Base-by-base conservation (phyloP, 1,140 invertebrate genomes). In the Hypsibius dujardini region DNA sequence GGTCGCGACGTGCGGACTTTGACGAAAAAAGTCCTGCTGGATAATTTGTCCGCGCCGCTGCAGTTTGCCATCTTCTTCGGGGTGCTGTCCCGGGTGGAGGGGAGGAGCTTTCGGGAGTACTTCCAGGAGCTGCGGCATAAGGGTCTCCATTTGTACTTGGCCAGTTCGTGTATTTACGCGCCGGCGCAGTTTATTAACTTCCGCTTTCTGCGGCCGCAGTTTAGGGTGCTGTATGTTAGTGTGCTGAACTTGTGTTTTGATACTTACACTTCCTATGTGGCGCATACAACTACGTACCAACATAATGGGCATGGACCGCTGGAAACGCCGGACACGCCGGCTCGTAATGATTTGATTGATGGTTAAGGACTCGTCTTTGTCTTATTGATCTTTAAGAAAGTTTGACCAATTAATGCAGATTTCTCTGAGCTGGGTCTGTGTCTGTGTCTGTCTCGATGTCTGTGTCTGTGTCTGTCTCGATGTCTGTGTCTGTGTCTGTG, bases 231-330 rank as follows among this genome's bases (percentile, higher is more conserved):
- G 12, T 95, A 92, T 80, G 92, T 95, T 77, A 95, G 90, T 79
- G 85, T 85, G 2, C 87, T 95, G 77, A 92, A 90, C 46, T 81
- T 95, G 76, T 87, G 89, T 7, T 94, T 92, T 81, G 91, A 95
- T 79, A 80, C 90, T 60, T 94, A 92, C 77, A 91, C 89, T 15
- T 92, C 90, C 46, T 86, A 90, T 79, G 87, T 95, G n/a, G 91
- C 89, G 79, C 84, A 90, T 56, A 7, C 50, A n/a, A n/a, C n/a
- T n/a, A n/a, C n/a, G n/a, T n/a, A n/a, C n/a, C n/a, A n/a, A n/a
- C n/a, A n/a, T n/a, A n/a, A n/a, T n/a, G n/a, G n/a, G n/a, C n/a
- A n/a, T n/a, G n/a, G n/a, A n/a, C n/a, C n/a, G n/a, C n/a, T n/a
- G n/a, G n/a, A n/a, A n/a, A n/a, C n/a, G n/a, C n/a, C n/a, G n/a